Base-by-base conservation (phyloP, 2,888 invertebrate genomes). In the Coremacera marginata region DNA sequence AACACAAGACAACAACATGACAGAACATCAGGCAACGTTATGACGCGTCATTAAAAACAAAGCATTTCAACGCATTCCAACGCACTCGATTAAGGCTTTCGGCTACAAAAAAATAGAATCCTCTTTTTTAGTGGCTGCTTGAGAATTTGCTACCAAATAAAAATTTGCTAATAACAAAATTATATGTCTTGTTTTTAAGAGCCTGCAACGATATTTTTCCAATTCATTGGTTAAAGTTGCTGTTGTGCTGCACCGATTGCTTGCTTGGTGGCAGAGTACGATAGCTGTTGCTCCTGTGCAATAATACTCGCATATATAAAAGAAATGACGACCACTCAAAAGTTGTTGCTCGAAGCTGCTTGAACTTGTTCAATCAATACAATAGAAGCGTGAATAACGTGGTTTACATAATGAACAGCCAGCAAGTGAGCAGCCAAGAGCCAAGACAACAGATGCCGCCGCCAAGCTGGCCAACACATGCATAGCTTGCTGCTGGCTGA, bases 341-440 rank as follows among this genome's bases (percentile, higher is more conserved):
- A 68, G 14, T 44, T 44, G 51, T 25, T n/a, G 27, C 68, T 68
- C 14, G 25, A 22, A 51, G 51, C 51, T 11, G 68, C 51, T 44
- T 67, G 67, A 67, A 68, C 68, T 51, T 44, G 68, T 49, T 51
- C 68, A 68, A 68, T 68, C 68, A 49, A 14, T 60, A 51, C 68
- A 51, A 25, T 68, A 51, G 49, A 51, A 49, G 68, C 68, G 68
- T 68, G 68, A 68, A 68, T 49, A 51, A 68, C 68, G 68, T 68
- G 68, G 68, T 27, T 68, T 51, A 49, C 68, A 68, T 68, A 68
- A 68, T 68, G 51, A 68, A 68, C 67, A 27, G 55, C 2, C 9
- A 14, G 14, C 14, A 22, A 16, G 60, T 25, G 14, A 31, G 27
- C 27, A 31, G 60, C 27, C 27, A 19, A 60, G 14, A n/a, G n/a